Evolutionary conservation across 2,888 invertebrate species (phyloP), one percentile per base, ranked within the genome.

Genomic region (Lomographa bimaculata): DNA sequence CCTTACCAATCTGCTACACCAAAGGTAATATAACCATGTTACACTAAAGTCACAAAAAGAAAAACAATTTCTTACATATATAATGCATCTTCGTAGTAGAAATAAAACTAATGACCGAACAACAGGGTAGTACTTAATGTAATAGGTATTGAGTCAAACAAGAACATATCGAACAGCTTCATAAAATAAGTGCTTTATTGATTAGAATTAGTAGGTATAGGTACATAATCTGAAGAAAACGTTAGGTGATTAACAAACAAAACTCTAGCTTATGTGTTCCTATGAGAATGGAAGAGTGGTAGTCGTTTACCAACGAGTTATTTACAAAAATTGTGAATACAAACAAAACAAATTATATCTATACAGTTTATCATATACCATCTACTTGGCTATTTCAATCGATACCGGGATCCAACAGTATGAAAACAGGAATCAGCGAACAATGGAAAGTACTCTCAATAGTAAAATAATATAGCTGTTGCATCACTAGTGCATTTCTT

Each of bases 161-260:
- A 71, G 39, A 57, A 57, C 45, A 60, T 69, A 67, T 64, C 56
- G 65, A 80, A 82, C 81, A 76, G 75, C 69, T 80, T 81, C 82
- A 74, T 83, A 85, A 86, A 87, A 83, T 86, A 85, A 84, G 86
- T 87, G 86, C 80, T 86, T 85, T 83, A 83, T 82, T 86, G 80
- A 83, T 83, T 82, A 77, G 76, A 79, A 79, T 79, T 75, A 76
- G 71, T 78, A 75, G 72, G 68, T 76, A 42, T 25, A 71, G 45
- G 69, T 77, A 79, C 73, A 74, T 72, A 70, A 73, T 73, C 71
- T 71, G 64, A 68, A 75, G 59, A 66, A 69, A 71, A 69, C 68
- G 70, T 76, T 64, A 78, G 66, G 71, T 65, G 71, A 32, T 32
- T 33, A 37, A 17, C 61, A 66, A 62, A 68, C 70, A 68, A 62